Evolutionary conservation across 2,797 vertebrate species (phyloP).

Genomic region (Rhincodon typus): DNA sequence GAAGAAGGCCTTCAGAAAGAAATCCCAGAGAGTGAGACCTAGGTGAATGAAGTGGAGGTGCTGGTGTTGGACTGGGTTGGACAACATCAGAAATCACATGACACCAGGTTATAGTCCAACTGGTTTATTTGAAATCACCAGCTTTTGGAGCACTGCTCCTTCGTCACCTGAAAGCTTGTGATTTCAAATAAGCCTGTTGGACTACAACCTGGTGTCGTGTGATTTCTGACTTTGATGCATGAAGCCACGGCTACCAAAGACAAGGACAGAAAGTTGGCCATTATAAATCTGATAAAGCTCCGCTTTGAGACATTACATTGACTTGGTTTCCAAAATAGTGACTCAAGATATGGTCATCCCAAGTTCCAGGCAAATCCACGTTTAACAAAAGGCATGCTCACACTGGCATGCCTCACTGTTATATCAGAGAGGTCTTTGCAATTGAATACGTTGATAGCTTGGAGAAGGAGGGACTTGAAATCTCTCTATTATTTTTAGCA

Average conservation of each 20-base stretch:
- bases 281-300: background rate
- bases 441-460: background rate
- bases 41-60: too few relatives aligned
- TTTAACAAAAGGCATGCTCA: background rate
- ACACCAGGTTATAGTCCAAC: too few relatives aligned
- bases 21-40: background rate
- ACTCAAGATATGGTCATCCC: background rate
- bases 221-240: too few relatives aligned
- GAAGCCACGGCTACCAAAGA: background rate
- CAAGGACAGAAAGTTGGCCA: background rate
- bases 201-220: too few relatives aligned
- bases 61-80: too few relatives aligned
- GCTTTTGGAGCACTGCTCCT: too few relatives aligned
- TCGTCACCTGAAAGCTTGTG: too few relatives aligned
- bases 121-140: too few relatives aligned
- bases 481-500: too few relatives aligned
- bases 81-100: too few relatives aligned
- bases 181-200: too few relatives aligned
- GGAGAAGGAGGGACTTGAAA: background rate
- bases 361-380: background rate
- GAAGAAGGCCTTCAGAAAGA: background rate
- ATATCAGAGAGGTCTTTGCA: background rate
- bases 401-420: background rate
- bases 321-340: background rate
- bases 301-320: background rate